Evolutionary conservation across 2,113 vertebrate species (phyloP), one percentile per base, ranked within the genome.

Genomic region (Semnopithecus entellus): DNA sequence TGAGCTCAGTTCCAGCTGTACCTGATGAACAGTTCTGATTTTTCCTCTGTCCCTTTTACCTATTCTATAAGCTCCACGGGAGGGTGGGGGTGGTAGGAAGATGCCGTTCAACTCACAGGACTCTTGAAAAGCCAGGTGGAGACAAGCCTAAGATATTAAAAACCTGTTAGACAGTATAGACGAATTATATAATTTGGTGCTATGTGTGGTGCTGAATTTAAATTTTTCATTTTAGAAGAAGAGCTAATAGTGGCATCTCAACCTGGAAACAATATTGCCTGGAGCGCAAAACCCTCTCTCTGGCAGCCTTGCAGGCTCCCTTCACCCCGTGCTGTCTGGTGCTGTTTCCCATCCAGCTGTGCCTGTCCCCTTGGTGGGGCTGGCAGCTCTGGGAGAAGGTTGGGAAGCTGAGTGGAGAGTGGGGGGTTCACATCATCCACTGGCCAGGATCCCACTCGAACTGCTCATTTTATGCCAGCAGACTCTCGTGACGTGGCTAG

Each of bases 251-350:
- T 18, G 38, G 55, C 27, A 92, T 61, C 73, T 73, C 61, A 25
- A 45, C 38, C 68, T 80, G 25, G 52, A 68, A 61, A 35, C 20
- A 18, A 27, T 35, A 7, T n/a, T 55, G 9, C 27, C 48, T 50
- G 18, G 0, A 40, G 8, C 1, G 9, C 16, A 3, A 78, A 17
- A 50, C 2, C 6, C 35, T n/a, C 59, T 43, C 22, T 79, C 32
- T 2, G 27, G 59, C 11, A 55, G 38, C 5, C 14, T 17, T 0
- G 0, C 16, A 6, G 5, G 7, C 43, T 32, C 27, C 32, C 50
- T 14, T 35, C 1, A 2, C 25, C 38, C 2, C 35, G 40, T 4
- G 2, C 8, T 79, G 45, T 2, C 40, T 4, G 6, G 14, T 0
- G 0, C 20, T 55, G 76, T 48, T 79, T 84, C 50, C 64, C 9